Evolutionary conservation across 1,140 invertebrate genomes (phyloP), one percentile per base, ranked within the genome.

Genomic region (Pseudachorutes palmiensis): DNA sequence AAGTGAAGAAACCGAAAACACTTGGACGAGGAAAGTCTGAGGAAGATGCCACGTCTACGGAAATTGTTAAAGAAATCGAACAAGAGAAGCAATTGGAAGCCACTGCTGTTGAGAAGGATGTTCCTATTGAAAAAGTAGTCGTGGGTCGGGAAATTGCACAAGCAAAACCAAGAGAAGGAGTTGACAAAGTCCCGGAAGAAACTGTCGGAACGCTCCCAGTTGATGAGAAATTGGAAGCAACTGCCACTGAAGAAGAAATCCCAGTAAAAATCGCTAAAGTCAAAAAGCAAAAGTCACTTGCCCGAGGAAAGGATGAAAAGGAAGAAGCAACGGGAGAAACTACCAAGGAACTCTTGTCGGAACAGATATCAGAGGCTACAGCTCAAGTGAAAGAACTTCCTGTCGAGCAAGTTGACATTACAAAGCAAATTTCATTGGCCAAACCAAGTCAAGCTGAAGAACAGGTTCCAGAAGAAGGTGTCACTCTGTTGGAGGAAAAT

Each of bases 191-290:
- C 5, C 14, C 59, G 24, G 59, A 30, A 30, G 24, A 61, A 9
- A 26, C 12, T 9, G 22, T 22, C 5, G 36, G 36, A 9, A 19
- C 9, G 51, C 36, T 41, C 36, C 5, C 36, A 41, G 36, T 41
- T 5, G 19, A 41, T 22, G 36, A 16, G n/a, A 22, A 62, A 26
- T 2, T 3, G 19, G 24, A 3, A 14, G 66, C 45, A 2, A 31
- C 36, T 33, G 66, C 60, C 1, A 24, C 19, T n/a, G 66, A 67
- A 26, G 32, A 60, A 22, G 65, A 66, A 48, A 66, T 66, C n/a
- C 51, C 65, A 26, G 12, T 59, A 9, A 55, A 51, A 28, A 62
- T 9, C 24, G 36, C 59, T 1, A 60, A 67, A 67, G 30, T 41
- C 16, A 30, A n/a, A 5, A 67, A 62, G 31, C 48, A 62, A n/a